Evolutionary conservation across 2,113 vertebrate species (phyloP).

Genomic region (Pampusana beccarii): DNA sequence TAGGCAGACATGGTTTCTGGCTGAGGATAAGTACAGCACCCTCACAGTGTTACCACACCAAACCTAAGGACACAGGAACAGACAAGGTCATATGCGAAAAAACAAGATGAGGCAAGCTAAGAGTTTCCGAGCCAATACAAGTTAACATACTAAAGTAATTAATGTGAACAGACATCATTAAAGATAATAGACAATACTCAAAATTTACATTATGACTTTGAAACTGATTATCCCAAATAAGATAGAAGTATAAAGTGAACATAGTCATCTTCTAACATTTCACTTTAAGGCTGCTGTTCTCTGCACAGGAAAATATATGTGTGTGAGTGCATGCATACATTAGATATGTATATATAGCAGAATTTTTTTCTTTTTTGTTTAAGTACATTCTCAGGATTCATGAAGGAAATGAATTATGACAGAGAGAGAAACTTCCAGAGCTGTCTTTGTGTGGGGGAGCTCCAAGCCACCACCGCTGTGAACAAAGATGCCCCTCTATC

Average conservation of each 20-base stretch:
- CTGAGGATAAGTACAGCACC: neutral
- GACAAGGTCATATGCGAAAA: neutral
- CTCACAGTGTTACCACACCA: neutral
- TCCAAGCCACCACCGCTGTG: neutral
- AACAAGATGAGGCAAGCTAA: neutral
- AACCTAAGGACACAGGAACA: neutral
- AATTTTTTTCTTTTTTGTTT: neutral
- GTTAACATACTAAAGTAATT: neutral
- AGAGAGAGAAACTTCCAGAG: neutral
- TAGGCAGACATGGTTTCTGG: neutral
- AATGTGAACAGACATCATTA: neutral
- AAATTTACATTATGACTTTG: neutral
- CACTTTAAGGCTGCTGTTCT: neutral
- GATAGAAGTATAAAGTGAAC: neutral
- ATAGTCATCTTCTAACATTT: neutral
- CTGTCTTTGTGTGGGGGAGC: neutral
- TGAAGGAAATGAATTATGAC: neutral
- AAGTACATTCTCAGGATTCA: neutral
- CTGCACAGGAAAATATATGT: neutral
- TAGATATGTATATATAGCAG: neutral
- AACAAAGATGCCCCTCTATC: conserved; percentile 39
- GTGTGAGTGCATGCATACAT: neutral
- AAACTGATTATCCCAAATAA: neutral
- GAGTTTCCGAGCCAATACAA: neutral
- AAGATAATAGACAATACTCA: neutral